Conservation (phyloP, 37 sponge, comb jelly and placozoan species). For the Theonella swinhoei region DNA sequence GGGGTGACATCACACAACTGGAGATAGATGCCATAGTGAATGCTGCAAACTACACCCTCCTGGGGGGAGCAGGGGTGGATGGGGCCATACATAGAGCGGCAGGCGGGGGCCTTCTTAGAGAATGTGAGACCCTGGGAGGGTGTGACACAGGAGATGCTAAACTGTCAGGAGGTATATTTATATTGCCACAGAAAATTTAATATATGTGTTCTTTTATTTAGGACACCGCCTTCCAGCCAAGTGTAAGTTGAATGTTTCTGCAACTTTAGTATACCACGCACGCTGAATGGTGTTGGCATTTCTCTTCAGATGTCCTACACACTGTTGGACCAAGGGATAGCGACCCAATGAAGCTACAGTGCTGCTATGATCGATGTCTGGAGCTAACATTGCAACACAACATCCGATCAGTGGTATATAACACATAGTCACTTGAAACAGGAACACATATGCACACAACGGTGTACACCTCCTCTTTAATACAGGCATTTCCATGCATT, state of each 20-base stretch:
- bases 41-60: constrained; percentile 90
- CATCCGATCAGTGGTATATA: constrained; percentile 79
- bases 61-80: constrained; percentile 98
- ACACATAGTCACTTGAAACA: no score
- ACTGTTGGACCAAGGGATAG: constrained; percentile 85
- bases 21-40: constrained; percentile 88
- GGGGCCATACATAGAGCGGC: constrained; percentile 92
- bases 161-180: constrained; percentile 56
- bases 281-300: no score
- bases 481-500: constrained; percentile 90
- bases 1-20: not conserved
- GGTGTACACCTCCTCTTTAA: not conserved
- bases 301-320: constrained; percentile 77
- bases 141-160: constrained; percentile 83
- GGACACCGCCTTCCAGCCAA: constrained; percentile 90
- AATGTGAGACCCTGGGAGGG: constrained; percentile 72
- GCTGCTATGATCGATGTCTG: constrained; percentile 75
- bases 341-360: constrained; percentile 26
- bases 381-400: constrained; percentile 59
- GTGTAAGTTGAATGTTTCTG: no score
- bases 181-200: no score
- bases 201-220: constrained; percentile 7
- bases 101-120: constrained; percentile 57
- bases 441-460: not conserved
- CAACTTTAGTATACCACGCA: no score